A percentile compares a stretch with the other conserved stretches of the same genome.
phyloP scores from a whole-genome alignment of 1,140 invertebrate species.

The Papilio helenus region DNA sequence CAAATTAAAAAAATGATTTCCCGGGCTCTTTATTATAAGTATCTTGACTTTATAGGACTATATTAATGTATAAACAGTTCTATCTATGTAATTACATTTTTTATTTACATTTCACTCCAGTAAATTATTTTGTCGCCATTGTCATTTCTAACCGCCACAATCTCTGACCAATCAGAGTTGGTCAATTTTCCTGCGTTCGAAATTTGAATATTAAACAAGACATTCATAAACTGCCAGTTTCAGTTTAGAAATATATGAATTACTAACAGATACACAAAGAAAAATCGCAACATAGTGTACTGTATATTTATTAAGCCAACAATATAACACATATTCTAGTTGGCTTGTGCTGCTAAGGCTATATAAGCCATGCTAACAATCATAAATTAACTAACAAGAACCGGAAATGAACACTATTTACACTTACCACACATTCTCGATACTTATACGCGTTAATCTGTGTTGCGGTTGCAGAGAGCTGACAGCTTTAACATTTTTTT shows the following conservation, averaged over 20 bases:
- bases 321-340: slow-evolving; percentile 35
- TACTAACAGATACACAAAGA: slow-evolving; percentile 12
- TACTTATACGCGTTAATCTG: background rate
- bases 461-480: slow-evolving; percentile 6
- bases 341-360: slow-evolving; percentile 52
- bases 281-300: slow-evolving; percentile 30
- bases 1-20: too few relatives aligned
- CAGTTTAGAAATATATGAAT: background rate
- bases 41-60: too few relatives aligned
- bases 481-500: background rate
- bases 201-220: background rate
- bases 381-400: slow-evolving; percentile 66
- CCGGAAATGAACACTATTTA: slow-evolving; percentile 63
- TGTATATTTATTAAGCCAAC: slow-evolving; percentile 39
- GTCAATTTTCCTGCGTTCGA: background rate
- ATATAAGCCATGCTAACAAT: slow-evolving; percentile 49
- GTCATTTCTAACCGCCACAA: background rate
- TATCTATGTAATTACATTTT: slow-evolving; percentile 2
- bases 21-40: too few relatives aligned
- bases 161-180: background rate
- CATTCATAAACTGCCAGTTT: background rate
- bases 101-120: background rate
- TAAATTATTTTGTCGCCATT: background rate
- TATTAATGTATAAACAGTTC: background rate
- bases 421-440: slow-evolving; percentile 46